A percentile compares a stretch with the other conserved stretches of the same genome.
phyloP scores from a whole-genome alignment of 2,888 invertebrate species.

The Dyspetes luteomarginatus region DNA sequence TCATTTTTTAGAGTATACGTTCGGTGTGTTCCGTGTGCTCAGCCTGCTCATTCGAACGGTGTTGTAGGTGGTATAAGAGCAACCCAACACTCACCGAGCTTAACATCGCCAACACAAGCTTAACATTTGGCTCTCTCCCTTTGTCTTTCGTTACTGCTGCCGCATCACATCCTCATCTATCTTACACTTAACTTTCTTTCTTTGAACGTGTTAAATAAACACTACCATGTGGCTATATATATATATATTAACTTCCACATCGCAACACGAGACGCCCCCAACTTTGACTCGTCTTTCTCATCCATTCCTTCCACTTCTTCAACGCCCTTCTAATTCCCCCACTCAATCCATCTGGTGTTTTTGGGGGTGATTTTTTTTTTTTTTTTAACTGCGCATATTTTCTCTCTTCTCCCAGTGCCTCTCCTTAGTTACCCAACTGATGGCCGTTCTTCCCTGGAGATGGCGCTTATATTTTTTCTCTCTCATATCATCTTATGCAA shows the following conservation, averaged over 20 bases:
- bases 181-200: constrained; percentile 59
- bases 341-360: constrained; percentile 45
- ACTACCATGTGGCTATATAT: background rate
- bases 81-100: constrained; percentile 18
- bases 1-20: constrained; percentile 48
- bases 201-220: background rate
- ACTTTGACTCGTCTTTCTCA: constrained; percentile 28
- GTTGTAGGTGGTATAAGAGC: constrained; percentile 51
- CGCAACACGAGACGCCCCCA: constrained; percentile 18
- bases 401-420: constrained; percentile 21
- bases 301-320: too few species aligned
- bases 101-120: constrained; percentile 2
- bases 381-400: background rate
- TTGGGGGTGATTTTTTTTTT: too few species aligned
- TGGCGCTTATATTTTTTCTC: too few species aligned
- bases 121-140: constrained; percentile 5
- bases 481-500: too few species aligned
- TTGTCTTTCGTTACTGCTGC: background rate
- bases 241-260: constrained; percentile 15
- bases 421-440: too few species aligned
- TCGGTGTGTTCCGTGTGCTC: constrained; percentile 34
- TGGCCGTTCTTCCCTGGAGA: too few species aligned
- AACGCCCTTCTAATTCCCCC: constrained; percentile 13
- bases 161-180: constrained; percentile 15
- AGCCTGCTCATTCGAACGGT: constrained; percentile 36